Percentiles rank a stretch among this genome's conserved stretches.
Evolutionary conservation across 2,113 vertebrate genomes (phyloP).

Genomic region (Dasyprocta punctata): DNA sequence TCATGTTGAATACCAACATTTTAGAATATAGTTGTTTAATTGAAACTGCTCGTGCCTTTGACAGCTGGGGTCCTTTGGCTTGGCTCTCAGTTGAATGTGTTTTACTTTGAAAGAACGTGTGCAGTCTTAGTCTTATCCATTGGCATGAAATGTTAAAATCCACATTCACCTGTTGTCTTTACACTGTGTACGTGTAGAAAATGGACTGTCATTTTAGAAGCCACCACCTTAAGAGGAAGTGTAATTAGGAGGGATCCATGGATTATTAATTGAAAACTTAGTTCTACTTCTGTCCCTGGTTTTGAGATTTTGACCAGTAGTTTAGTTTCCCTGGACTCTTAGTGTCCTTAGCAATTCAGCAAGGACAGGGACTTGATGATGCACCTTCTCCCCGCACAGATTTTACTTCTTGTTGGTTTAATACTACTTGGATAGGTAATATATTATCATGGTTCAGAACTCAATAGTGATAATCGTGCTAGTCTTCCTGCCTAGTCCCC

Average conservation of each 20-base stretch:
- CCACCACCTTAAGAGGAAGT: neutral
- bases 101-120: neutral
- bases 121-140: neutral
- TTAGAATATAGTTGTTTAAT: too few relatives aligned
- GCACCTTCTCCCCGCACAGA: too few relatives aligned
- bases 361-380: neutral
- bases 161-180: neutral
- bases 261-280: neutral
- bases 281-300: neutral
- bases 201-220: neutral
- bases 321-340: neutral
- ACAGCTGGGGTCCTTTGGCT: neutral
- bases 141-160: neutral
- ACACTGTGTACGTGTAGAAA: neutral
- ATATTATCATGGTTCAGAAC: neutral
- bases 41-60: neutral
- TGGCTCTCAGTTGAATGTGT: neutral
- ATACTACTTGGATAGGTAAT: neutral
- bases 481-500: neutral
- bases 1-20: too few relatives aligned
- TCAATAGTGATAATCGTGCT: neutral
- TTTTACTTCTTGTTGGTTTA: neutral
- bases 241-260: neutral
- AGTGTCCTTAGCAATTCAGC: neutral
- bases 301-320: too few relatives aligned